Conservation (phyloP, 2,113 vertebrate species). For the Apteryx mantelli region DNA sequence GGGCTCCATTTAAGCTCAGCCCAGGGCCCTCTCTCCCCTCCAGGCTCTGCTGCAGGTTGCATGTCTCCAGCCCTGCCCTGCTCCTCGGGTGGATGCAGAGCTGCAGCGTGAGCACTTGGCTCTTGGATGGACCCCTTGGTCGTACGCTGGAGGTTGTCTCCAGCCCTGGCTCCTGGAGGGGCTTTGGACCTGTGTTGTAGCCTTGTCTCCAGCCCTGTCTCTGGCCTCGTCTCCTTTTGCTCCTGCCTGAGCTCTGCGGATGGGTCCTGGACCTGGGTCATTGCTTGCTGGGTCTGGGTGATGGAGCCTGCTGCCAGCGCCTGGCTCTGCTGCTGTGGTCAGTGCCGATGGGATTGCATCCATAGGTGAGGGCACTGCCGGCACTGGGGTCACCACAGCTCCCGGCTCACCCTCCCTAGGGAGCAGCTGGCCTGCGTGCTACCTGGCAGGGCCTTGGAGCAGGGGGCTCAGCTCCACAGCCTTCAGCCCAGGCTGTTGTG, state of each 20-base stretch:
- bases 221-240: not conserved
- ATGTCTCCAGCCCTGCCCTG: accelerated
- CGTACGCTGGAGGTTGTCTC: accelerated
- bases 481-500: too few species aligned
- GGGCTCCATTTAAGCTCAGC: not conserved
- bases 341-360: not conserved
- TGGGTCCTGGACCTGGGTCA: accelerated
- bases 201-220: not conserved
- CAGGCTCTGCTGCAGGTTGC: accelerated
- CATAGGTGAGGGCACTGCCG: accelerated
- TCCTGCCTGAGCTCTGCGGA: not conserved
- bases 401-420: not conserved
- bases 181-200: not conserved
- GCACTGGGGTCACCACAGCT: not conserved
- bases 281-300: not conserved
- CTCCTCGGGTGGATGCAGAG: too few species aligned
- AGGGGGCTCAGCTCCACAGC: not conserved
- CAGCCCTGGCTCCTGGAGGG: accelerated
- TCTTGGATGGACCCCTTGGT: not conserved
- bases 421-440: not conserved
- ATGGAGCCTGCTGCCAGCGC: not conserved
- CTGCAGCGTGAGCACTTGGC: accelerated
- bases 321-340: not conserved
- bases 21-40: accelerated
- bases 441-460: not conserved